phyloP scores from a whole-genome alignment of 2,888 invertebrate species.

The Saturnia pavonia region DNA sequence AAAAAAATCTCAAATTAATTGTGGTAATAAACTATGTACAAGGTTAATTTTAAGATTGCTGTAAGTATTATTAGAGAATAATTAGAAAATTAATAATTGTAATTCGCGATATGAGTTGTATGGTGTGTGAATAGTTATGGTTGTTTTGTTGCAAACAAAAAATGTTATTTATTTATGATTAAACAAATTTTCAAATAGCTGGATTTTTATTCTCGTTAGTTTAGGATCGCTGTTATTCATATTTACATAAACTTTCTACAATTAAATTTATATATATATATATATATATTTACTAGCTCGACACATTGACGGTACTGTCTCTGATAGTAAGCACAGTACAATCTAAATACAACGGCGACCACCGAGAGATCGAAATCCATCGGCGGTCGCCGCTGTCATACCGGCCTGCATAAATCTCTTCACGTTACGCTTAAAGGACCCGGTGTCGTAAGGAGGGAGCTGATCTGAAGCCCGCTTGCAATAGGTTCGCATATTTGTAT shows the following conservation, averaged over 20 bases:
- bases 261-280: too few species aligned
- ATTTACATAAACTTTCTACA: neutral
- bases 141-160: constrained; percentile 81
- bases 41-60: constrained; percentile 76
- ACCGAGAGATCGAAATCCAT: too few species aligned
- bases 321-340: too few species aligned
- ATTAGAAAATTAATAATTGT: constrained; percentile 77
- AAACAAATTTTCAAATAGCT: constrained; percentile 80
- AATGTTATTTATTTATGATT: constrained; percentile 82
- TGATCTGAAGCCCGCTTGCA: too few species aligned
- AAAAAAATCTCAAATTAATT: constrained; percentile 79
- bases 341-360: too few species aligned
- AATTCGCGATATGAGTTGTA: constrained; percentile 77
- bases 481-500: too few species aligned
- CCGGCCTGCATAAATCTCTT: too few species aligned
- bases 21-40: constrained; percentile 80
- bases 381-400: too few species aligned
- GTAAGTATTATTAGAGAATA: constrained; percentile 81
- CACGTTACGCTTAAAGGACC: too few species aligned
- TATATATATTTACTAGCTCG: too few species aligned
- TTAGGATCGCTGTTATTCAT: neutral
- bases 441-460: too few species aligned
- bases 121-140: constrained; percentile 79
- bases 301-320: too few species aligned
- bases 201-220: constrained; percentile 22